phyloP scores from a whole-genome alignment of 2,888 invertebrate species.

The Agonopterix subpropinquella region DNA sequence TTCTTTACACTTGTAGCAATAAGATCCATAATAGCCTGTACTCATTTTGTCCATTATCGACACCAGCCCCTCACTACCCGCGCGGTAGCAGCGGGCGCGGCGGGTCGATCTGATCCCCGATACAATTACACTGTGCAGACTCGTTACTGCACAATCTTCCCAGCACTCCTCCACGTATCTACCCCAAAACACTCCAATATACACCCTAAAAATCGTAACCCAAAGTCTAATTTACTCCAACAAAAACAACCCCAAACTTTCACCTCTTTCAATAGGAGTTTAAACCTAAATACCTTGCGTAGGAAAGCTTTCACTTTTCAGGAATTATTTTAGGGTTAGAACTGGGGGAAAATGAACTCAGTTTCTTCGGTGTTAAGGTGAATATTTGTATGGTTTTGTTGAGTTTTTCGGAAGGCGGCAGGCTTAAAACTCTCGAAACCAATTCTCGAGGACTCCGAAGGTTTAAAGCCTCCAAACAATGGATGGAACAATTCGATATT shows the following conservation, averaged over 20 bases:
- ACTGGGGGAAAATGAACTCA: too few relatives aligned
- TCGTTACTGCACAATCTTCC: conserved; percentile 70
- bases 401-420: conserved; percentile 62
- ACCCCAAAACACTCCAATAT: conserved; percentile 24
- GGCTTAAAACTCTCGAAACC: conserved; percentile 72
- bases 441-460: conserved; percentile 60
- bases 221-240: conserved; percentile 31
- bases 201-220: conserved; percentile 20
- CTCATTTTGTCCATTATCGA: conserved; percentile 23
- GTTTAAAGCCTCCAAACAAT: conserved; percentile 67
- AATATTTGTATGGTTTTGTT: conserved; percentile 22
- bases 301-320: conserved; percentile 75
- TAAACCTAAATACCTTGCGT: conserved; percentile 73
- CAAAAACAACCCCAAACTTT: conserved; percentile 55
- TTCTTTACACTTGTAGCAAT: conserved; percentile 2
- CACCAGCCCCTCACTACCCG: conserved; percentile 34
- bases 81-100: conserved; percentile 13
- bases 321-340: conserved; percentile 52
- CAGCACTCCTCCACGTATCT: conserved; percentile 45
- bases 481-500: conserved; percentile 72
- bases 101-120: conserved; percentile 66
- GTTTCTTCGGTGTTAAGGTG: conserved; percentile 21
- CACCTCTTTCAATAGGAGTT: conserved; percentile 75
- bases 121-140: conserved; percentile 71
- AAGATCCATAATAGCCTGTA: conserved; percentile 31